Evolutionary conservation across 1,140 invertebrate species (phyloP).

Genomic region (Wasmannia auropunctata): DNA sequence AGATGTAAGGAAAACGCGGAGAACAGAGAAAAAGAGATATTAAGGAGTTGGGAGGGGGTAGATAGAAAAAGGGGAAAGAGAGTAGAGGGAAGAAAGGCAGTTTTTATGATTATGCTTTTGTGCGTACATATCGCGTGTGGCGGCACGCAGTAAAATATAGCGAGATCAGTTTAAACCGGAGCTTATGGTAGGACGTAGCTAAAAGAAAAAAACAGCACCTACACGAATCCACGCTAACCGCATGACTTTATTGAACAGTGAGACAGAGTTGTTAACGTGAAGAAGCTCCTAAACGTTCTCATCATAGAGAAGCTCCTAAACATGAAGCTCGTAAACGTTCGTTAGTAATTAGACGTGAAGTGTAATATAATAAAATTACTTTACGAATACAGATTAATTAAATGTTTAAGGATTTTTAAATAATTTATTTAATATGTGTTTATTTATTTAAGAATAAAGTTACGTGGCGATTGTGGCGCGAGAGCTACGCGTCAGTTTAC

Average conservation of each 20-base stretch:
- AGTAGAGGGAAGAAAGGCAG: not conserved
- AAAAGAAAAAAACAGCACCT: not conserved
- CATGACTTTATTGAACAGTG: constrained; percentile 14
- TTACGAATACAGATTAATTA: not conserved
- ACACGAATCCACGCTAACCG: constrained; percentile 15
- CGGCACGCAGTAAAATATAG: not conserved
- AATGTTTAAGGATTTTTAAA: not conserved
- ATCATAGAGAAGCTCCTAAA: not conserved
- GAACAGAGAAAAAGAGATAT: not conserved
- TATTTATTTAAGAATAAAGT: not conserved
- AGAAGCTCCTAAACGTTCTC: not conserved
- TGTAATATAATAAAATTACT: not conserved
- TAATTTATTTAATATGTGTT: not conserved
- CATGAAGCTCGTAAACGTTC: too few species aligned
- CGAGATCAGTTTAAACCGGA: constrained; percentile 40
- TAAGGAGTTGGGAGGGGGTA: not conserved
- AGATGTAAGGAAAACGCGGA: not conserved
- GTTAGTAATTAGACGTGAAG: not conserved
- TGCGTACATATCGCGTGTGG: not conserved
- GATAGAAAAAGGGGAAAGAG: not conserved
- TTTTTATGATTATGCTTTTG: constrained; percentile 25
- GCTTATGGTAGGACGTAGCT: not conserved
- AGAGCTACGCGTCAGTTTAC: too few species aligned
- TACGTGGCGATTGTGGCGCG: too few species aligned
- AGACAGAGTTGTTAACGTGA: not conserved